Evolutionary conservation across 1,140 invertebrate genomes (phyloP).

Genomic region (Aphis gossypii): DNA sequence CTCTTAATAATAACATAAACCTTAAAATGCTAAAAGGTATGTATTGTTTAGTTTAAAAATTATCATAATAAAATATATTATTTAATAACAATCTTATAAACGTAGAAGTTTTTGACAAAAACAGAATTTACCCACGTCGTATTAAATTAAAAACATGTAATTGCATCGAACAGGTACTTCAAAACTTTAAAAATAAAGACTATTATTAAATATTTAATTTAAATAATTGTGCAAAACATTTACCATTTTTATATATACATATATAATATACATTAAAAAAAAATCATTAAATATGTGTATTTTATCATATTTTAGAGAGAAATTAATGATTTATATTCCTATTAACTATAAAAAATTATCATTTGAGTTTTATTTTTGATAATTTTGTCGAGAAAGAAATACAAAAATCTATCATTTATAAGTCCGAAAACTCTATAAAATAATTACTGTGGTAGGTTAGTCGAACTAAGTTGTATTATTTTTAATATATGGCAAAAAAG

Average conservation of each 20-base stretch:
- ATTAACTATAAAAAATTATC: neutral
- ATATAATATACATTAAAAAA: neutral
- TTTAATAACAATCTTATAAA: no score
- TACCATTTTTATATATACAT: no score
- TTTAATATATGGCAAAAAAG: neutral
- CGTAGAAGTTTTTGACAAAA: no score
- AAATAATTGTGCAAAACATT: no score
- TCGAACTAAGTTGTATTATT: neutral
- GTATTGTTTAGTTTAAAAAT: no score
- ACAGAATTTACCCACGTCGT: neutral
- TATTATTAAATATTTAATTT: no score
- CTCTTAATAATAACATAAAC: no score
- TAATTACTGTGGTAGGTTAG: neutral
- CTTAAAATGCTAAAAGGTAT: no score
- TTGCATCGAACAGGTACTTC: neutral
- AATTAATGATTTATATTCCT: neutral
- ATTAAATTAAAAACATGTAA: neutral
- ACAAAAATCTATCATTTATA: no score
- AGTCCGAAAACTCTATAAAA: neutral
- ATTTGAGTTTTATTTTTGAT: neutral
- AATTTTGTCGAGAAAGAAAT: no score
- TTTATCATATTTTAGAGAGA: neutral
- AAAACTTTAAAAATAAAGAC: no score
- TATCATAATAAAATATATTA: no score
- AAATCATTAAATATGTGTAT: neutral